Percentiles rank a stretch among this genome's conserved stretches.
phyloP scores from a whole-genome alignment of 2,113 vertebrate species.

The Actinemys pallida region DNA sequence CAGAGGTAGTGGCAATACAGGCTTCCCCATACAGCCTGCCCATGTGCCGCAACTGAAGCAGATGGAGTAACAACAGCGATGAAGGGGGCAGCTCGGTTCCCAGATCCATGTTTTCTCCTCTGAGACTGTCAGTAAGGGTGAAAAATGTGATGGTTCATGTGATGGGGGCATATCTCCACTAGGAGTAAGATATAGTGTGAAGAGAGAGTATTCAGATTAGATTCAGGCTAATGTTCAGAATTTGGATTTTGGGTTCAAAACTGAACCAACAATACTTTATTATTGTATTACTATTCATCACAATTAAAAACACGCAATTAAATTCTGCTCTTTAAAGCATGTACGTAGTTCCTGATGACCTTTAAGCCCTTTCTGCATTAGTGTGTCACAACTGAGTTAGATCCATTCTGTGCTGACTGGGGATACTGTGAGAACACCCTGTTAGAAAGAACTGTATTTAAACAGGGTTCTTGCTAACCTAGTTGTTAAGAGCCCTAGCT shows the following conservation, averaged over 20 bases:
- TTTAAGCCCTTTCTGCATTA: not conserved
- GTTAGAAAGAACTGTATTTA: not conserved
- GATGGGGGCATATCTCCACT: not conserved
- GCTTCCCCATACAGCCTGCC: not conserved
- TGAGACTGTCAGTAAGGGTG: not conserved
- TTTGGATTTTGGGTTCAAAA: not conserved
- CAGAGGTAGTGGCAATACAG: not conserved
- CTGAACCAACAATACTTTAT: not conserved
- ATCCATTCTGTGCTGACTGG: not conserved
- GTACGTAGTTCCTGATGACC: not conserved
- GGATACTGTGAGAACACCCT: not conserved
- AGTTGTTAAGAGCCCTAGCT: not conserved
- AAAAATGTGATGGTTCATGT: not conserved
- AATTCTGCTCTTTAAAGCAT: not conserved
- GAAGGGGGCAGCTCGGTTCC: not conserved
- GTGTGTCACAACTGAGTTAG: rapidly evolving
- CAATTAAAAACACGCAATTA: not conserved
- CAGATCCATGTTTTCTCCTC: not conserved
- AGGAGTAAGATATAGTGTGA: not conserved
- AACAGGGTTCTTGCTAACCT: not conserved
- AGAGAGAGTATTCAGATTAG: not conserved
- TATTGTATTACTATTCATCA: not conserved
- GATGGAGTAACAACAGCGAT: not conserved
- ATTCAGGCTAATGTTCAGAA: not conserved
- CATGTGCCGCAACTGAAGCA: not conserved